These are phyloP conservation scores for Erythrocercus mccallii DNA, from an alignment of 2,113 vertebrate genomes.

Conservation along the genomic window DNA sequence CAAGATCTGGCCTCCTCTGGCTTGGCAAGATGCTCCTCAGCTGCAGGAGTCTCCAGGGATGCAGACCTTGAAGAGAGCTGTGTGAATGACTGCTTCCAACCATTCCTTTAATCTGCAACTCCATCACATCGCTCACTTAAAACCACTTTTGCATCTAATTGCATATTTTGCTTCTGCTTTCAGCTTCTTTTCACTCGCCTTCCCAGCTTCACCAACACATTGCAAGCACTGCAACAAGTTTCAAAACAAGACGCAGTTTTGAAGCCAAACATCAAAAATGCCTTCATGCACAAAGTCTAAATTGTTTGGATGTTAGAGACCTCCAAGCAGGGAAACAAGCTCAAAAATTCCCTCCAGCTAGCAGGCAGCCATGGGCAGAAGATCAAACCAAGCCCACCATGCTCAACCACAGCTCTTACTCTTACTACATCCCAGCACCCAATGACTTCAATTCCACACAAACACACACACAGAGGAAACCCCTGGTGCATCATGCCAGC, in stretches of 20 bases:
- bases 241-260: neutral
- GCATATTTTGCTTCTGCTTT: neutral
- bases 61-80: neutral
- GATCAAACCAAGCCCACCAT: neutral
- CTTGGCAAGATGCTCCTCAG: neutral
- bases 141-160: neutral
- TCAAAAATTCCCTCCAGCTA: neutral
- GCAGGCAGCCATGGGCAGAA: neutral
- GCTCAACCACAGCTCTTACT: neutral
- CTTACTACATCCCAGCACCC: neutral
- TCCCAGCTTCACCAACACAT: neutral
- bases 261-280: neutral
- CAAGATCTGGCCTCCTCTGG: neutral
- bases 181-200: neutral
- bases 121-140: neutral
- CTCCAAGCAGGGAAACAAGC: accelerated
- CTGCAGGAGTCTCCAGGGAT: neutral
- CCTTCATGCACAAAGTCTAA: neutral
- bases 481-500: neutral
- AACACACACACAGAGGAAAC: neutral
- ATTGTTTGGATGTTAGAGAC: neutral
- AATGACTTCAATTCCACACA: neutral
- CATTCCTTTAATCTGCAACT: neutral
- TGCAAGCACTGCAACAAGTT: neutral
- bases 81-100: neutral